Percentiles rank a stretch among this genome's conserved stretches.
Conservation (phyloP, 2,888 invertebrate genomes). For the Cryptocephalus moraei region DNA sequence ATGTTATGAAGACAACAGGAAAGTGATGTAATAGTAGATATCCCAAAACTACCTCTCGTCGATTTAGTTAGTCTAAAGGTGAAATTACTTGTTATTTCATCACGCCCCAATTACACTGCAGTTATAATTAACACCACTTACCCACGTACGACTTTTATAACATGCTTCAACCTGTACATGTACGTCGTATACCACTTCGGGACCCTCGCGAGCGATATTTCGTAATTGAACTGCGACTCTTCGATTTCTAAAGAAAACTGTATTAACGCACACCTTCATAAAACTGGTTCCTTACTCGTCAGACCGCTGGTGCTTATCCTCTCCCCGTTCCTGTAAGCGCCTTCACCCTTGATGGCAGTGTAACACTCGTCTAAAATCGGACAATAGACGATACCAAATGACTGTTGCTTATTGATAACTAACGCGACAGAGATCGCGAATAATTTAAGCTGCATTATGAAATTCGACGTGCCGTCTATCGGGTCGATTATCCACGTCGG, state of each 20-base stretch:
- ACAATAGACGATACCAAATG: constrained; percentile 65
- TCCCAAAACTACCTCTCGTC: too few species aligned
- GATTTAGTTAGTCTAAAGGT: too few species aligned
- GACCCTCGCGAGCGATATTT: constrained; percentile 33
- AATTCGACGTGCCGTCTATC: constrained; percentile 81
- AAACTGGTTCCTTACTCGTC: constrained; percentile 32
- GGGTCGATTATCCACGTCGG: constrained; percentile 84
- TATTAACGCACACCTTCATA: too few species aligned
- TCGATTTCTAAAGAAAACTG: constrained; percentile 25
- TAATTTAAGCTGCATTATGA: constrained; percentile 58
- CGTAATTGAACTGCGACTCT: constrained; percentile 29
- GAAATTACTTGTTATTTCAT: too few species aligned
- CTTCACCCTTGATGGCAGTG: constrained; percentile 57
- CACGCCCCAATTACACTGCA: too few species aligned
- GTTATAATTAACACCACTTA: constrained; percentile 16
- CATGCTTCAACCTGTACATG: constrained; percentile 30
- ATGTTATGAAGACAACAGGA: too few species aligned
- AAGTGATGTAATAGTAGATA: too few species aligned
- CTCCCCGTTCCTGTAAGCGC: constrained; percentile 64
- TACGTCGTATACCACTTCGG: constrained; percentile 31
- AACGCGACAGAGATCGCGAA: constrained; percentile 60
- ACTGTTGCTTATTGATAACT: constrained; percentile 45
- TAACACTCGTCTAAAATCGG: constrained; percentile 61
- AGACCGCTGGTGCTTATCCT: constrained; percentile 44
- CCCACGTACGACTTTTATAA: constrained; percentile 33